Percentiles rank a stretch among this genome's conserved stretches.
These are phyloP conservation scores for Scaptodrosophila latifasciaeformis DNA, from an alignment of 2,888 invertebrate species.

Conservation along the genomic window DNA sequence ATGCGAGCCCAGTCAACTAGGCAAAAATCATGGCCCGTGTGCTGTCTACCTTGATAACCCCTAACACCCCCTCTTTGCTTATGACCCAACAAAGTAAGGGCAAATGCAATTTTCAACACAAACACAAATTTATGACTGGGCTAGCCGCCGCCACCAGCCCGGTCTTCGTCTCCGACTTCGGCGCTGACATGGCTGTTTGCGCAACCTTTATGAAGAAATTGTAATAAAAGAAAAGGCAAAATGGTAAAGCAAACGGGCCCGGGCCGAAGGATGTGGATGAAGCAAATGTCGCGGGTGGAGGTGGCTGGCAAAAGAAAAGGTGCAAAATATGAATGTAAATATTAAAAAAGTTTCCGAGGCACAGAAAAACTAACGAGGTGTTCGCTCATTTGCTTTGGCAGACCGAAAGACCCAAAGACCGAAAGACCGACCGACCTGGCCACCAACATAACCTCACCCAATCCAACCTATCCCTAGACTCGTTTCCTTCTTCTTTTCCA, in stretches of 20 bases:
- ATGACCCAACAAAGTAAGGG: slow-evolving; percentile 61
- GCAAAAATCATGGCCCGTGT: no score
- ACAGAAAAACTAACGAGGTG: slow-evolving; percentile 62
- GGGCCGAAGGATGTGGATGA: slow-evolving; percentile 6
- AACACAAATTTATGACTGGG: slow-evolving; percentile 57
- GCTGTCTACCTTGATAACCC: no score
- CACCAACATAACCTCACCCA: not conserved
- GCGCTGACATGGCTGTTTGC: slow-evolving; percentile 5
- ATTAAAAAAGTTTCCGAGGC: slow-evolving; percentile 69
- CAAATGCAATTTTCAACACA: slow-evolving; percentile 67
- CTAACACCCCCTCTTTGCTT: no score
- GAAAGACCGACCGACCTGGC: slow-evolving; percentile 21
- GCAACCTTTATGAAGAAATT: slow-evolving; percentile 35
- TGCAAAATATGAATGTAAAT: slow-evolving; percentile 69
- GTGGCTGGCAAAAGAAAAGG: slow-evolving; percentile 45
- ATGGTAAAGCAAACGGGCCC: slow-evolving; percentile 16
- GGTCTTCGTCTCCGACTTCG: not conserved
- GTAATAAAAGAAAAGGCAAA: slow-evolving; percentile 37
- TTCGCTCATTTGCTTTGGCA: slow-evolving; percentile 51
- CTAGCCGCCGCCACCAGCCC: slow-evolving; percentile 1
- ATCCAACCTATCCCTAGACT: not conserved
- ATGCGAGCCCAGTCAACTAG: slow-evolving; percentile 19
- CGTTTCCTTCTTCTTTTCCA: not conserved
- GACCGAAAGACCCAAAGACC: slow-evolving; percentile 12
- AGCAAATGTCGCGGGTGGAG: slow-evolving; percentile 17